Evolutionary conservation across 64 coral and sea anemone genomes (phyloP), one percentile per base, ranked within the genome.

Genomic region (Actinia equina): DNA sequence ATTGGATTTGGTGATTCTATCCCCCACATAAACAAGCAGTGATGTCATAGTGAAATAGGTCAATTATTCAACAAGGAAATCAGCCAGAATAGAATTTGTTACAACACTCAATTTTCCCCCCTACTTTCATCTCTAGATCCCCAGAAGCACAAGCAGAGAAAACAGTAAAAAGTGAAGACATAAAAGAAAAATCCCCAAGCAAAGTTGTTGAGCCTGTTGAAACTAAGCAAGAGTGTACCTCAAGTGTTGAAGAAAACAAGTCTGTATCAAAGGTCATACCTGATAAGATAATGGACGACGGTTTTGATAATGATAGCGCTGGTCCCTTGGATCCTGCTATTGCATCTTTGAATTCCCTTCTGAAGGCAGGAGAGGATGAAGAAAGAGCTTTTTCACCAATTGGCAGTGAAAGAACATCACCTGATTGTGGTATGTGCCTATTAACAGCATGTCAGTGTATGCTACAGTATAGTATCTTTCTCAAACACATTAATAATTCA

Each of bases 331-430:
- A 85, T 17, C 83, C 83, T 85, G 83, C 59, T 60, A 85, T 85
- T 16, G 83, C 83, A 60, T 60, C 83, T 9, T 42, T 85, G 37
- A 63, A 85, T 57, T 57, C 83, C 41, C 59, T 60, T 54, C 55
- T 85, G 15, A 85, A 63, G 23, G 83, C 83, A 52, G 83, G 83
- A 42, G 83, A 85, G 25, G 83, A 85, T 81, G 88, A 85, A 61
- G 90, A 87, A 18, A 92, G 82, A n/a, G 86, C 88, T 23, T 96
- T 96, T 55, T 96, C 94, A 80, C 94, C 94, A n/a, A 96, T 96
- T 52, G 94, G 94, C 1, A 96, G 94, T 96, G 94, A 93, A 22
- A 87, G 91, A 55, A 74, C 91, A 12, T 93, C 94, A 53, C 94
- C 94, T 18, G 91, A 96, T 83, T 70, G 80, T 92, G 94, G 94